A percentile compares a stretch with the other conserved stretches of the same genome.
phyloP scores from a whole-genome alignment of 2,797 vertebrate species.

The Hippocampus kuda region DNA sequence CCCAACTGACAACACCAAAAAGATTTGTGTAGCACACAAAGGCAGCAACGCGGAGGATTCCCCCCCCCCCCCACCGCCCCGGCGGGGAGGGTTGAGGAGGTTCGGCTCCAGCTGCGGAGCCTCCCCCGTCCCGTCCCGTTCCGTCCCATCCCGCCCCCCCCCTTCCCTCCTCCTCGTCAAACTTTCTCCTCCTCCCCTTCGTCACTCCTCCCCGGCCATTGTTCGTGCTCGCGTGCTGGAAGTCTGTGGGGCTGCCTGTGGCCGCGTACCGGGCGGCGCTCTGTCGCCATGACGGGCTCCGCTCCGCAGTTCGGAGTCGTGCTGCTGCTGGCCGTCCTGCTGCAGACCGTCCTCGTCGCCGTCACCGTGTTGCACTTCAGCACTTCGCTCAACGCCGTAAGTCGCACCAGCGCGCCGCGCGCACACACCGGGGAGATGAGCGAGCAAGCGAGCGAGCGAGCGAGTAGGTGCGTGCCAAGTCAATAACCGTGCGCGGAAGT shows the following conservation, averaged over 20 bases:
- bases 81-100: not conserved
- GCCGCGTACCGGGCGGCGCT: constrained; percentile 49
- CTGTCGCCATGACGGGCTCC: constrained; percentile 62
- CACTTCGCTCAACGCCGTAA: constrained; percentile 80
- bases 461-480: too few species aligned
- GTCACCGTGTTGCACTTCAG: constrained; percentile 85
- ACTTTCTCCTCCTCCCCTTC: not conserved
- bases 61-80: not conserved
- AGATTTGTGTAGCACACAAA: too few species aligned
- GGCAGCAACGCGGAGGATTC: not conserved
- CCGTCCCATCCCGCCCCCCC: not conserved
- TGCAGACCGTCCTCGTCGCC: constrained; percentile 81
- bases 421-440: not conserved
- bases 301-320: constrained; percentile 70
- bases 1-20: not conserved
- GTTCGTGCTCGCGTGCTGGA: not conserved
- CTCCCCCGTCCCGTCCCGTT: not conserved
- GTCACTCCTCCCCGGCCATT: not conserved
- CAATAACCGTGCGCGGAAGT: too few species aligned
- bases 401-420: constrained; percentile 22
- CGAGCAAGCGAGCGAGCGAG: too few species aligned
- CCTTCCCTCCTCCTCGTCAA: not conserved
- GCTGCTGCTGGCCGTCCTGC: constrained; percentile 71
- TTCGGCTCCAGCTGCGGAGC: not conserved
- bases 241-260: not conserved